These are phyloP conservation scores for Andricus quercusramuli DNA, from an alignment of 2,888 invertebrate genomes.

Conservation along the genomic window DNA sequence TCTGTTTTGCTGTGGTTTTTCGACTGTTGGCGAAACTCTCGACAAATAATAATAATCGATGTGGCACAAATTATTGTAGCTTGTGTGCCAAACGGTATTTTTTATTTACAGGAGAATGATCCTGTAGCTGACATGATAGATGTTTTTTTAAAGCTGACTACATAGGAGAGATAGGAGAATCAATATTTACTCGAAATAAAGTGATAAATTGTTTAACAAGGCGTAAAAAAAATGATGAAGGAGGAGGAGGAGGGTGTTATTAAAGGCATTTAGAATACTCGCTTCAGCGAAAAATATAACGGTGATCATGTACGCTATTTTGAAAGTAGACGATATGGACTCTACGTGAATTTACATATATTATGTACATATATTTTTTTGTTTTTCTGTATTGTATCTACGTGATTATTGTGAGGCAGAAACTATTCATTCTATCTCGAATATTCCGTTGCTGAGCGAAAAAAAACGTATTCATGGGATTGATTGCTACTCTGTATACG, in stretches of 20 bases:
- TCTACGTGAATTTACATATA: constrained; percentile 17
- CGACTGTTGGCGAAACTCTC: not conserved
- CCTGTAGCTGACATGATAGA: constrained; percentile 10
- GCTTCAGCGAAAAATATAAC: constrained; percentile 13
- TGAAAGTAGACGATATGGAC: not conserved
- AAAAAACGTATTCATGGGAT: not conserved
- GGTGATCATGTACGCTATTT: not conserved
- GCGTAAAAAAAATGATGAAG: constrained; percentile 43
- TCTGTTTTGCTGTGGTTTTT: not conserved
- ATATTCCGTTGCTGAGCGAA: not conserved
- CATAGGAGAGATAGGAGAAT: not conserved
- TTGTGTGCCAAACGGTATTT: constrained; percentile 29
- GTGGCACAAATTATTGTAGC: constrained; percentile 31
- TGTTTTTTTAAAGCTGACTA: constrained; percentile 33
- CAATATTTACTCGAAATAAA: not conserved
- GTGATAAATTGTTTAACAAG: constrained; percentile 20
- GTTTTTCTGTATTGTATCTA: constrained; percentile 53
- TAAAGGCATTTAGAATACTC: constrained; percentile 33
- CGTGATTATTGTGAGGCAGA: constrained; percentile 45
- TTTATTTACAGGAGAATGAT: constrained; percentile 28
- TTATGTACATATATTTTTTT: constrained; percentile 14
- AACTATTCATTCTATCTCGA: constrained; percentile 37
- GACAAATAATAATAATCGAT: constrained; percentile 24
- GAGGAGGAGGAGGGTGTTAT: constrained; percentile 44
- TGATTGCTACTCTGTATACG: too few species aligned